Base-by-base conservation (phyloP, 2,113 vertebrate genomes). In the Lipotes vexillifer region DNA sequence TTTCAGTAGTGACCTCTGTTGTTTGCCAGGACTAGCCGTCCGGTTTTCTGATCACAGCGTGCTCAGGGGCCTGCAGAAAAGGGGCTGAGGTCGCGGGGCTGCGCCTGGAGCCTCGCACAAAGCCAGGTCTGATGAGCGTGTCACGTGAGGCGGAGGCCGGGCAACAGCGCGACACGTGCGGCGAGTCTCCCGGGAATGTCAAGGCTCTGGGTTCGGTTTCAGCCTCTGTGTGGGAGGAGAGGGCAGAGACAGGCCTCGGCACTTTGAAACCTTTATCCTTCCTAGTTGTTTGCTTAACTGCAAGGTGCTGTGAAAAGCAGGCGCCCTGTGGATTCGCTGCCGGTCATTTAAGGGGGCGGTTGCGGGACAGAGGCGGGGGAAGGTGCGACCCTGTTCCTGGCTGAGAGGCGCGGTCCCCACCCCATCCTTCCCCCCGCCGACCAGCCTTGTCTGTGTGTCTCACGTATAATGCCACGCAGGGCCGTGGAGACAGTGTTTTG, bases 121-220 rank as follows among this genome's bases (percentile, higher is more conserved):
- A 57, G 9, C 23, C 11, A 12, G 20, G 13, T 46, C 61, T 25
- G 69, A 38, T 8, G 2, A 25, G 31, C 3, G 2, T 14, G 81
- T 85, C 71, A 92, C 25, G 0, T 33, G 66, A 33, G 8, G 71
- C 57, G 44, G 83, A 38, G 21, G 25, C 95, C 11, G 4, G 91
- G 69, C 46, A n/a, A 93, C 46, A 9, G 49, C 46, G 1, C 41
- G 25, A 96, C 81, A 93, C 1, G 4, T 17, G 10, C 33, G 18
- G 82, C 52, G 72, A 38, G 80, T 96, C 88, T 81, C 88, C 25
- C 12, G 59, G 95, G 92, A 97, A 97, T 74, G 84, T 78, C 93
- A 87, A 72, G 95, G 41, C 69, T 10, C 77, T 11, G 7, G 20
- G 27, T 25, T 57, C 9, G 1, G 5, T 57, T 86, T 74, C 59